Conservation (phyloP, 2,113 vertebrate species). For the Hucho hucho region DNA sequence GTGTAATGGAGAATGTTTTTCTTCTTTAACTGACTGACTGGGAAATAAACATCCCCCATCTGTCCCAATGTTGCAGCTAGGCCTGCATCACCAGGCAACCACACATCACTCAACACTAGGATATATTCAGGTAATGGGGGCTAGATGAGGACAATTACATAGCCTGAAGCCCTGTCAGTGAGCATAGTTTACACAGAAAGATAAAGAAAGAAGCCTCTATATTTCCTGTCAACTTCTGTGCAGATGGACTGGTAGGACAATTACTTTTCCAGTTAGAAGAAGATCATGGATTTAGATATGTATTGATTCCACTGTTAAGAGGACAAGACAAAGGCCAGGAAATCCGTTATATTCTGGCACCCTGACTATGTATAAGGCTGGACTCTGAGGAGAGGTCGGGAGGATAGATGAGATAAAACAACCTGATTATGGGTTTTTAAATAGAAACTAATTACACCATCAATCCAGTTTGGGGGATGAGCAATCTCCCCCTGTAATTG, state of each 20-base stretch:
- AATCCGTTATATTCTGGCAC: neutral
- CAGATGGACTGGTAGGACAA: neutral
- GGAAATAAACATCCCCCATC: too few relatives aligned
- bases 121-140: too few relatives aligned
- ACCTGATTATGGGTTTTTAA: neutral
- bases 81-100: neutral
- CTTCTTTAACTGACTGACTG: neutral
- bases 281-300: neutral
- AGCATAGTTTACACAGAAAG: too few relatives aligned
- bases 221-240: neutral
- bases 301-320: neutral
- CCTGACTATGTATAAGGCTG: too few relatives aligned
- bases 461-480: neutral
- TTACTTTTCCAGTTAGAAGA: neutral
- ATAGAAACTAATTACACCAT: constrained; percentile 10
- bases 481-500: constrained; percentile 2
- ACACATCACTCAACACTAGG: neutral
- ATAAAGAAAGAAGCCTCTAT: neutral
- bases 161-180: neutral
- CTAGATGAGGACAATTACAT: too few relatives aligned
- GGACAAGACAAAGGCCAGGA: neutral
- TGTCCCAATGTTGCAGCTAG: neutral
- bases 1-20: too few relatives aligned
- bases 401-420: too few relatives aligned
- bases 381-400: too few relatives aligned